These are phyloP conservation scores for Cacatua alba DNA, from an alignment of 2,113 vertebrate species.

Conservation along the genomic window DNA sequence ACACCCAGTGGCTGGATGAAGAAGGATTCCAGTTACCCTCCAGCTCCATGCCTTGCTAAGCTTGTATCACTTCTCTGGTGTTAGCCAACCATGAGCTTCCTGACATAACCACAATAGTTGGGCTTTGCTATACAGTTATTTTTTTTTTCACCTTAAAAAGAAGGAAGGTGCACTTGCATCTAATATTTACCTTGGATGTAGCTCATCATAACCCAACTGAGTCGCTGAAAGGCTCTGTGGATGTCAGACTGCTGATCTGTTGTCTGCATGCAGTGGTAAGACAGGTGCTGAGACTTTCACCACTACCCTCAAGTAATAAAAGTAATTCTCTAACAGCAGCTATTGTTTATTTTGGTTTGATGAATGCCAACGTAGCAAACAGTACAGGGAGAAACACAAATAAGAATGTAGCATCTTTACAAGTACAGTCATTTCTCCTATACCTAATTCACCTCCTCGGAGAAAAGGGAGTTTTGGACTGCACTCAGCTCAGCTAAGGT, in stretches of 20 bases:
- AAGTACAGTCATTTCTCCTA: not conserved
- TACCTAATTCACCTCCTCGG: not conserved
- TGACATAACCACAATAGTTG: not conserved
- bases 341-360: constrained; percentile 3
- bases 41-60: not conserved
- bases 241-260: not conserved
- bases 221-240: not conserved
- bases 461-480: not conserved
- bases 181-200: not conserved
- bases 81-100: not conserved
- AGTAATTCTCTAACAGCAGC: not conserved
- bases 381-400: not conserved
- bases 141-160: constrained; percentile 8
- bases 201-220: not conserved
- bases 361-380: not conserved
- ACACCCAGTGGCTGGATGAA: constrained; percentile 16
- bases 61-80: not conserved
- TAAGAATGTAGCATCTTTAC: not conserved
- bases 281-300: not conserved
- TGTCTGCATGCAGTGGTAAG: not conserved
- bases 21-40: not conserved
- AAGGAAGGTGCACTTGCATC: not conserved
- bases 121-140: not conserved
- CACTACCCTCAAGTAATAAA: not conserved
- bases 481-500: not conserved